Percentiles rank a stretch among this genome's conserved stretches.
Conservation (phyloP, 2,888 invertebrate genomes). For the Synanthedon myopaeformis region DNA sequence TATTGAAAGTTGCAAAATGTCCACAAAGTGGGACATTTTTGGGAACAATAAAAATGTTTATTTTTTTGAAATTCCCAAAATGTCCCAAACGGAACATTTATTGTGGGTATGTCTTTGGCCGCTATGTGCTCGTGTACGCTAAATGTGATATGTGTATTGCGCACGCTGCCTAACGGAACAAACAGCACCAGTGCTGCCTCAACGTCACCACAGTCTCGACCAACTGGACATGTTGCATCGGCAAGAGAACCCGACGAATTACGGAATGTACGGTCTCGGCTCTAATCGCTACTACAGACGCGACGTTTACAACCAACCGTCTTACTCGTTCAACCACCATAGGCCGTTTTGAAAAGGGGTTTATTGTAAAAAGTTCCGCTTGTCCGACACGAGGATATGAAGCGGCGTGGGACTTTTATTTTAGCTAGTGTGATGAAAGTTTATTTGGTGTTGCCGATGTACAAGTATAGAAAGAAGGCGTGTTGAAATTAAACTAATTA, state of each 20-base stretch:
- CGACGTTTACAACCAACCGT: conserved; percentile 48
- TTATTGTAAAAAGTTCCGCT: conserved; percentile 63
- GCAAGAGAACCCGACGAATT: conserved; percentile 43
- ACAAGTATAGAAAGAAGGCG: too few species aligned
- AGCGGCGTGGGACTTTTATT: conserved; percentile 35
- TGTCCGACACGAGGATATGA: conserved; percentile 57
- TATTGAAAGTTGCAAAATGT: too few species aligned
- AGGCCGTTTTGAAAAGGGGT: conserved; percentile 68
- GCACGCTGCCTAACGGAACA: conserved; percentile 47
- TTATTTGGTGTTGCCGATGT: conserved; percentile 7
- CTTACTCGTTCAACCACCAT: conserved; percentile 46
- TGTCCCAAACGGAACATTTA: too few species aligned
- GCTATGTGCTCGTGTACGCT: too few species aligned
- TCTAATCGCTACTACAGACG: conserved; percentile 41
- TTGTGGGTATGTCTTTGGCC: too few species aligned
- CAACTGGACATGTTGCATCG: conserved; percentile 61
- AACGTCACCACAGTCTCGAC: conserved; percentile 61
- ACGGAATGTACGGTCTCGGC: conserved; percentile 33
- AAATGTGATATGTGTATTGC: conserved; percentile 11
- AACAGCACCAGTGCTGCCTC: conserved; percentile 31
- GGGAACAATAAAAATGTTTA: too few species aligned
- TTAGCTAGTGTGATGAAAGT: conserved; percentile 26
- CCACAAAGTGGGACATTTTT: too few species aligned
- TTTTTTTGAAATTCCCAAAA: too few species aligned
- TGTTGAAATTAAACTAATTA: too few species aligned